These are phyloP conservation scores for Thrips palmi DNA, from an alignment of 1,140 invertebrate species.

Conservation along the genomic window DNA sequence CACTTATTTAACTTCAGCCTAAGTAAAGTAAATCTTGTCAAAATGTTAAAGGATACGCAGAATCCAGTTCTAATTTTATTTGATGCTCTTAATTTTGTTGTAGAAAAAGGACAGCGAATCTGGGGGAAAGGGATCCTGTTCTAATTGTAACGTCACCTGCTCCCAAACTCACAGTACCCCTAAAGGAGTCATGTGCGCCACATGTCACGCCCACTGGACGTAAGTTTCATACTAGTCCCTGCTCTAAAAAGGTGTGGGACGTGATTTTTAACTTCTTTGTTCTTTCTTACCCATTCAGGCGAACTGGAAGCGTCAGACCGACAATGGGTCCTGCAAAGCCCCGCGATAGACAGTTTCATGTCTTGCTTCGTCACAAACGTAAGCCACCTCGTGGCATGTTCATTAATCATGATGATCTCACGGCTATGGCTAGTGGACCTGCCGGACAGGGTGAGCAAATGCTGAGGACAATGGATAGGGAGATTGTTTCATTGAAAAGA, in stretches of 20 bases:
- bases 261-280: slow-evolving; percentile 3
- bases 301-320: slow-evolving; percentile 32
- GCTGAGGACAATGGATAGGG: slow-evolving; percentile 77
- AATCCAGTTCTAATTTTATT: too few species aligned
- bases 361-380: slow-evolving; percentile 65
- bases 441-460: slow-evolving; percentile 53
- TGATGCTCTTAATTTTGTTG: slow-evolving; percentile 10
- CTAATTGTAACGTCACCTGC: slow-evolving; percentile 58
- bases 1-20: too few species aligned
- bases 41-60: too few species aligned
- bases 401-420: slow-evolving; percentile 87
- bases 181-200: slow-evolving; percentile 58
- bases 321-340: slow-evolving; percentile 30
- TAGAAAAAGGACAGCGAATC: slow-evolving; percentile 29
- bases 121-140: slow-evolving; percentile 38
- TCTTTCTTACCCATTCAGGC: slow-evolving; percentile 19
- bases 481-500: slow-evolving; percentile 82
- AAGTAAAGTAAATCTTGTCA: too few species aligned
- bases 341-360: slow-evolving; percentile 15
- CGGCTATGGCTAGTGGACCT: slow-evolving; percentile 57
- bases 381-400: slow-evolving; percentile 91
- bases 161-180: slow-evolving; percentile 48
- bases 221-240: too few species aligned
- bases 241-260: too few species aligned
- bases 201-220: slow-evolving; percentile 65